Evolutionary conservation across 2,888 invertebrate species (phyloP), one percentile per base, ranked within the genome.

Genomic region (Deilephila porcellus): DNA sequence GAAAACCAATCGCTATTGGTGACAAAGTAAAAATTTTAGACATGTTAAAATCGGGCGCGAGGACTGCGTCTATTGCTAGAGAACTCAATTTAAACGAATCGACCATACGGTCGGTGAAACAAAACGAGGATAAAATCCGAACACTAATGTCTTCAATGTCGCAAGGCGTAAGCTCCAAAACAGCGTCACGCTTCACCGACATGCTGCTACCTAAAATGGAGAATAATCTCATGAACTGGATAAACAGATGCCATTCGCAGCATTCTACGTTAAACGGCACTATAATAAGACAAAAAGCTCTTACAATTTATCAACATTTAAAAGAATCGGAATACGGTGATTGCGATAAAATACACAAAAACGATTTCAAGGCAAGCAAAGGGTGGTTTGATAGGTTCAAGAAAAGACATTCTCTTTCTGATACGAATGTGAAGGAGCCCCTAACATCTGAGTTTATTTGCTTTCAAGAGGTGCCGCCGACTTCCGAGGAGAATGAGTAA

Each of bases 21-120:
- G 67, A 67, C 6, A 67, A 67, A 52, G 52, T 67, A 11, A 67
- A 67, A 67, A 67, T 67, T 25, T 52, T 67, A 14, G 67, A 67
- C 6, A 67, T 67, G 67, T 45, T 67, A 67, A 67, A 45, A 25
- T 67, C 52, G 45, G 67, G 52, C 5, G 52, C 25, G 5, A 25
- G 45, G 45, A 52, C 25, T 67, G 14, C 52, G 19, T 67, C 67
- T 14, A 25, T 67, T 17, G 67, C 67, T 6, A 14, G 52, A 52
- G 5, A 67, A 25, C 52, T 67, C 17, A 52, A 67, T 67, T 52
- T 67, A 67, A 67, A 52, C 17, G 67, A 67, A 45, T 67, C 67
- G 20, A 67, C 64, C 20, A 67, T 67, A 17, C n/a, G 64, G 20
- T 52, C 67, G 4, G 20, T 52, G 67, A 67, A 67, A 67, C 45